A percentile compares a stretch with the other conserved stretches of the same genome.
Conservation (phyloP, 2,113 vertebrate species). For the Ancistrus triradiatus region DNA sequence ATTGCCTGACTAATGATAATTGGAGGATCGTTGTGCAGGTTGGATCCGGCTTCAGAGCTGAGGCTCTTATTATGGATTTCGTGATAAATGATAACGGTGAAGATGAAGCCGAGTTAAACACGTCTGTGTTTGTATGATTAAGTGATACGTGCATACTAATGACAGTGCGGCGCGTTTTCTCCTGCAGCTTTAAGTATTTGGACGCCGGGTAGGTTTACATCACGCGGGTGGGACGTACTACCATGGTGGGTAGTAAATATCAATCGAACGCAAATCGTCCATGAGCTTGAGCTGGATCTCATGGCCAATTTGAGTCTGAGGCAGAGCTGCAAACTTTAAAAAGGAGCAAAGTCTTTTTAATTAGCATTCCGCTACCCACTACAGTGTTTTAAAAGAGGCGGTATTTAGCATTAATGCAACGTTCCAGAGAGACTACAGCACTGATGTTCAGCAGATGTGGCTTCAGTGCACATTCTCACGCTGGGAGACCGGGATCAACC, state of each 20-base stretch:
- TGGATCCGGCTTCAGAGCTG: background rate
- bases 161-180: background rate
- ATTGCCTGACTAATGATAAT: background rate
- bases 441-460: slow-evolving; percentile 22
- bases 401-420: slow-evolving; percentile 24
- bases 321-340: slow-evolving; percentile 9
- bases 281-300: slow-evolving; percentile 27
- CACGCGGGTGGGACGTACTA: background rate
- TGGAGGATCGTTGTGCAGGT: background rate
- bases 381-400: slow-evolving; percentile 7
- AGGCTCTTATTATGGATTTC: slow-evolving; percentile 7
- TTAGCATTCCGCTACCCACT: slow-evolving; percentile 28
- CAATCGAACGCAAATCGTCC: slow-evolving; percentile 13
- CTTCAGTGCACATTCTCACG: background rate
- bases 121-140: no score
- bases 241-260: slow-evolving; percentile 14
- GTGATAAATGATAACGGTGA: no score
- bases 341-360: slow-evolving; percentile 32
- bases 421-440: background rate
- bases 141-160: background rate
- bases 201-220: slow-evolving; percentile 2
- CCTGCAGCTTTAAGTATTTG: background rate
- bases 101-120: no score
- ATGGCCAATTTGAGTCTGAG: slow-evolving; percentile 28
- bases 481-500: slow-evolving; percentile 11